phyloP scores from a whole-genome alignment of 2,888 invertebrate species.

The Ditylenchus weischeri region DNA sequence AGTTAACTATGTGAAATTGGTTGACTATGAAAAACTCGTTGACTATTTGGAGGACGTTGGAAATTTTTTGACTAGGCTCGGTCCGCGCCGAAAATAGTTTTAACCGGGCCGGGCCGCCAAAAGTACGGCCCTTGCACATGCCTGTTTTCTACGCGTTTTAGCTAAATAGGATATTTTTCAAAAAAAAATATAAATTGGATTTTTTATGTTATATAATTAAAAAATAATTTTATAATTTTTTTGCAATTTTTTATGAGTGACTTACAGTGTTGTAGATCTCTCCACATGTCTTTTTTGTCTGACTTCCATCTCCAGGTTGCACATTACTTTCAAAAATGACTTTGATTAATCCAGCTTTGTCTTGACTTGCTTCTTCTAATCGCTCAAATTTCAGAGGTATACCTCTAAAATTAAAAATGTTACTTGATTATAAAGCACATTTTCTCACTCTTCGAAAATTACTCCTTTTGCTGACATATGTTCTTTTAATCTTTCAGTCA shows the following conservation, averaged over 20 bases:
- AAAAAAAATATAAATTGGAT: no score
- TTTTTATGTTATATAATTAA: no score
- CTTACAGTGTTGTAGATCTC: constrained; percentile 66
- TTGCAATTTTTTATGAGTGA: not conserved
- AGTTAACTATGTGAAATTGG: no score
- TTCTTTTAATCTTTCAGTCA: constrained; percentile 63
- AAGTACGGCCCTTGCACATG: no score
- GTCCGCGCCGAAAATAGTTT: no score
- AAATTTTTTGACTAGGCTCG: no score
- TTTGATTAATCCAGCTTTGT: constrained; percentile 41
- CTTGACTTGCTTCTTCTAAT: constrained; percentile 42
- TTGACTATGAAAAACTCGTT: no score
- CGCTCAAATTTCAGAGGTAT: constrained; percentile 48
- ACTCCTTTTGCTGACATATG: constrained; percentile 64
- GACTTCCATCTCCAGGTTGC: constrained; percentile 37
- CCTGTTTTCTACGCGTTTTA: no score
- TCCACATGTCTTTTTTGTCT: constrained; percentile 52
- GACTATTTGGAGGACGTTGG: no score
- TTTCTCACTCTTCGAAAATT: constrained; percentile 58
- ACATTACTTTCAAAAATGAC: constrained; percentile 36
- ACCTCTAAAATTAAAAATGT: constrained; percentile 32
- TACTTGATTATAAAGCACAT: not conserved
- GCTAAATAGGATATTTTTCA: no score
- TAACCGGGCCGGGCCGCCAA: no score
- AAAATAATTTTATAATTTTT: no score